Percentiles rank a stretch among this genome's conserved stretches.
phyloP scores from a whole-genome alignment of 1,140 invertebrate species.

The Lepidurus arcticus region DNA sequence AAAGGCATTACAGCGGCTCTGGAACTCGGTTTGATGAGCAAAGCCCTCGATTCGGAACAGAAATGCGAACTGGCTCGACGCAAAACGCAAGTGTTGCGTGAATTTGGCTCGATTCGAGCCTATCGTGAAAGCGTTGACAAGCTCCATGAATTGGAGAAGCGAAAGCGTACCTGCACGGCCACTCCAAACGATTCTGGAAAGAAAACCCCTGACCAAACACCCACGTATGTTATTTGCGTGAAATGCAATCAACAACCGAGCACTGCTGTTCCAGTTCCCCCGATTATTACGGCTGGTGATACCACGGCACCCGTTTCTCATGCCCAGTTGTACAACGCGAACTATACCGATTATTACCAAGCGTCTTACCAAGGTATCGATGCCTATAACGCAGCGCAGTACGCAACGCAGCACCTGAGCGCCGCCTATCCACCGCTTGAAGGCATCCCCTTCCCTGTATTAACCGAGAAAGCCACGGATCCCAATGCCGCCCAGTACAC shows the following conservation, averaged over 20 bases:
- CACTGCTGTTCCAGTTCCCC: background rate
- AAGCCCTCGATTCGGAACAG: constrained; percentile 35
- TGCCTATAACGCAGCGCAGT: background rate
- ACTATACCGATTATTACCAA: background rate
- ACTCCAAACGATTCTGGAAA: background rate
- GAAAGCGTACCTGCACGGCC: background rate
- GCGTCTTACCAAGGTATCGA: background rate
- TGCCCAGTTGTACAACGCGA: background rate
- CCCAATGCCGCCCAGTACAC: background rate
- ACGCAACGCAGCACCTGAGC: background rate
- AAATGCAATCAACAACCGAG: background rate
- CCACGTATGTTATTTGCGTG: background rate
- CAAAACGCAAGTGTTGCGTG: background rate
- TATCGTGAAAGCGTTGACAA: constrained; percentile 2
- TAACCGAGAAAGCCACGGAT: background rate
- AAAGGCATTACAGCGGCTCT: constrained; percentile 40
- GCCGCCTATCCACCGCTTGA: background rate
- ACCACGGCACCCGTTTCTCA: background rate
- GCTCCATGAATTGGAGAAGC: background rate
- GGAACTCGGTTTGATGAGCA: constrained; percentile 38
- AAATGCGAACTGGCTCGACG: constrained; percentile 24
- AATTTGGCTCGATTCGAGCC: background rate
- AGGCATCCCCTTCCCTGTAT: background rate
- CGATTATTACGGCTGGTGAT: background rate
- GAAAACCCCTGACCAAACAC: background rate